A percentile compares a stretch with the other conserved stretches of the same genome.
These are phyloP conservation scores for Myocastor coypus DNA, from an alignment of 2,113 vertebrate genomes.

Conservation along the genomic window DNA sequence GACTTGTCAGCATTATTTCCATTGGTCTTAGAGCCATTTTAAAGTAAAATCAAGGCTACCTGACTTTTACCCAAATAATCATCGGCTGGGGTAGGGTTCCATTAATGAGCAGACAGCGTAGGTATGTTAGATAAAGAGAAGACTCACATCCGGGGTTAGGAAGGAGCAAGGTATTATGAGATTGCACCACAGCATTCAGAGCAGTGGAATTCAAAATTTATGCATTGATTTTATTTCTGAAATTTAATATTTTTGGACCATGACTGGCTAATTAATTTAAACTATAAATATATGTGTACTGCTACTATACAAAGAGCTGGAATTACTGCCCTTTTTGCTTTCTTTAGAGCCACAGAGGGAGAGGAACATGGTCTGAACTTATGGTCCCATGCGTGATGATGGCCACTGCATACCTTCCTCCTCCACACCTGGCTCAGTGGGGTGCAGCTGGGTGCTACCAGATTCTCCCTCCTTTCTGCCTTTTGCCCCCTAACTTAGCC, in stretches of 20 bases:
- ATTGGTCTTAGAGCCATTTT: not conserved
- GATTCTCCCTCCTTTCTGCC: not conserved
- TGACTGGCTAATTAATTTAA: not conserved
- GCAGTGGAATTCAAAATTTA: not conserved
- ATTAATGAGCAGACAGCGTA: fast-evolving
- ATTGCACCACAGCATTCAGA: not conserved
- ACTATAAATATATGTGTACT: not conserved
- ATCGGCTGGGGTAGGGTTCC: not conserved
- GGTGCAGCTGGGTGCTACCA: fast-evolving
- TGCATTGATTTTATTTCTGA: not conserved
- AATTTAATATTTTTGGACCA: not conserved
- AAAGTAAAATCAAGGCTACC: not conserved
- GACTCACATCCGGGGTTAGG: not conserved
- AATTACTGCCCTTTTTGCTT: not conserved
- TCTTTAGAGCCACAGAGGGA: not conserved
- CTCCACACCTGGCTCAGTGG: fast-evolving
- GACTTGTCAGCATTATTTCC: not conserved
- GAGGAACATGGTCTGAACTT: not conserved
- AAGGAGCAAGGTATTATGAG: not conserved
- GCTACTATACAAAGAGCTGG: not conserved
- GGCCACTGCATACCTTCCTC: fast-evolving
- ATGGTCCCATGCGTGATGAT: fast-evolving
- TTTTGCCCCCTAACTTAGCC: not conserved
- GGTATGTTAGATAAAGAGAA: not conserved
- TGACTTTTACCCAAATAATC: not conserved